Evolutionary conservation across 2,888 invertebrate genomes (phyloP).

Genomic region (Oegoconia quadripuncta): DNA sequence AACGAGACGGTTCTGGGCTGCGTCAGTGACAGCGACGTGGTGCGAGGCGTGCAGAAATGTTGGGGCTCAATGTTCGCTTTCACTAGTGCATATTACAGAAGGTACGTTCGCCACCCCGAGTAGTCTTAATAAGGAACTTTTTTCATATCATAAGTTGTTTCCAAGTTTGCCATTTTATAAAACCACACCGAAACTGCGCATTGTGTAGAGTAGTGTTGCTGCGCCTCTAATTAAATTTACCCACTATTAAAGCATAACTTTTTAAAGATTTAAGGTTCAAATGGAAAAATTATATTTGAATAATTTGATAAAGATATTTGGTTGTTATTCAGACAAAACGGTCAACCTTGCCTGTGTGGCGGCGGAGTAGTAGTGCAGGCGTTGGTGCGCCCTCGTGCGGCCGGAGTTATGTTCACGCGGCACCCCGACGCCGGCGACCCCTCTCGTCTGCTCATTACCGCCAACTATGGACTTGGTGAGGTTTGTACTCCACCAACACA

Average conservation of each 20-base stretch:
- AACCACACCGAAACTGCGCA: no score
- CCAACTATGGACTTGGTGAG: constrained; percentile 91
- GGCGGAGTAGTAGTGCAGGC: constrained; percentile 91
- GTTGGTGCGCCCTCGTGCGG: constrained; percentile 84
- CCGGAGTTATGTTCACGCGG: constrained; percentile 90
- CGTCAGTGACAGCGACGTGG: constrained; percentile 66
- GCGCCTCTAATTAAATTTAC: no score
- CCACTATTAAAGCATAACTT: no score
- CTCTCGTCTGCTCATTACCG: constrained; percentile 83
- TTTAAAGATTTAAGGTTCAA: no score
- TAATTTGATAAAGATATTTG: not conserved
- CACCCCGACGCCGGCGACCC: constrained; percentile 87
- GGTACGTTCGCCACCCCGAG: constrained; percentile 55
- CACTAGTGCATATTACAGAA: constrained; percentile 88
- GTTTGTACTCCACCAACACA: constrained; percentile 69
- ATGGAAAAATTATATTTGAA: no score
- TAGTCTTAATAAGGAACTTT: no score
- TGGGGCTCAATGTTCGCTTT: constrained; percentile 91
- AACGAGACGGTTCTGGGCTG: constrained; percentile 89
- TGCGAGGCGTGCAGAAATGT: constrained; percentile 82
- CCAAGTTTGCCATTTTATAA: no score
- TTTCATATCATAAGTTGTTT: no score
- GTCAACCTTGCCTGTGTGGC: constrained; percentile 81
- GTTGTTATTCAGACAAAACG: constrained; percentile 81
- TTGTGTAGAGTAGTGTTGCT: no score